A percentile compares a stretch with the other conserved stretches of the same genome.
These are phyloP conservation scores for Metellina segmentata DNA, from an alignment of 2,888 invertebrate species.

Conservation along the genomic window DNA sequence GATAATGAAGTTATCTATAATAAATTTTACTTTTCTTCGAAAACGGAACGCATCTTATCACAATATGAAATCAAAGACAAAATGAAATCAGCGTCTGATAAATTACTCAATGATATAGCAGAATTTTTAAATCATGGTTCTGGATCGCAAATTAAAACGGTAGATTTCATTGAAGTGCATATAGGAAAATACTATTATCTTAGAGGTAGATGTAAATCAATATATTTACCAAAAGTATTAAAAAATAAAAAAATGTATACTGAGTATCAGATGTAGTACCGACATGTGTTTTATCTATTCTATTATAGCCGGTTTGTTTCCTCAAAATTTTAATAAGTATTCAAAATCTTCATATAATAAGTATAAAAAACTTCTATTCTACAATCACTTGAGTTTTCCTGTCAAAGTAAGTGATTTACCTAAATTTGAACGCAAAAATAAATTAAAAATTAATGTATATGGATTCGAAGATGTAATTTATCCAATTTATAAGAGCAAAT, in stretches of 20 bases:
- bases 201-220: neutral
- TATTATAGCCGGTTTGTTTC: neutral
- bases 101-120: neutral
- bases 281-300: too few relatives aligned
- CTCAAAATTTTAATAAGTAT: neutral
- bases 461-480: neutral
- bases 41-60: neutral
- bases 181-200: neutral
- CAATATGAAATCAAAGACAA: neutral
- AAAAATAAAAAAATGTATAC: neutral
- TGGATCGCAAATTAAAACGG: neutral
- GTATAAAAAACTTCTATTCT: neutral
- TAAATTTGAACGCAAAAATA: neutral
- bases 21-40: neutral
- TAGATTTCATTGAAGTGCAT: neutral
- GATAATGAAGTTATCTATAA: too few relatives aligned
- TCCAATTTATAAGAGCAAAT: neutral
- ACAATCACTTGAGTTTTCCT: neutral
- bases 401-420: neutral
- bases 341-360: neutral
- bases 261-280: too few relatives aligned
- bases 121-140: neutral
- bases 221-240: neutral
- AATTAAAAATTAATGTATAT: constrained; percentile 11
- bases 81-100: neutral